Base-by-base conservation (phyloP, 2,888 invertebrate genomes). In the Heliconius ethilla region DNA sequence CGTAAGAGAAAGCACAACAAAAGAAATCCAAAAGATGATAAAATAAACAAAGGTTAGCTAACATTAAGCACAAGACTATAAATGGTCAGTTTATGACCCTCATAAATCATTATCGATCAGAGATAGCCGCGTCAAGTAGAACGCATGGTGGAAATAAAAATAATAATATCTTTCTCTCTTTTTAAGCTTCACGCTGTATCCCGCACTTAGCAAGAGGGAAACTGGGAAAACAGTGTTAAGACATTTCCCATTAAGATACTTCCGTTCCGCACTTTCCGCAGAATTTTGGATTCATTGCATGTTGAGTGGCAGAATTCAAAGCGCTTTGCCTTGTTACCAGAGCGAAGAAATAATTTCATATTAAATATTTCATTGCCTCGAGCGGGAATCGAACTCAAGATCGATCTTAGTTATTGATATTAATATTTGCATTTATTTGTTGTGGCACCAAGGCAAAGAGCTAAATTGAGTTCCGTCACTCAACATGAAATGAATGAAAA, bases 71-170 rank as follows among this genome's bases (percentile, higher is more conserved):
- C 84, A 85, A 80, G 84, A 81, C 84, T 86, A 89, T 92, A 91
- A 92, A 89, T 87, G 91, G 91, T 90, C 89, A 89, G 85, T 87
- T 92, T 90, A 92, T 86, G 89, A 88, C 83, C 66, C 82, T 59
- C 88, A 87, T 93, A 92, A 93, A 93, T 93, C 92, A 92, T 85
- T 83, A 89, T 92, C 88, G 90, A 89, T 87, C 84, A 84, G 83
- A 84, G 87, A 89, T 89, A 85, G 76, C 37, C n/a, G 25, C 76
- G 78, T 81, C 74, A 76, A 63, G 66, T 75, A 72, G 51, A 62
- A 65, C 51, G 72, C 65, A 15, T 45, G 25, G 63, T 63, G 59
- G 40, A 74, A 67, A 77, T 74, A 69, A 69, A 74, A 74, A 27
- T 74, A 25, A 40, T 65, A 65, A 27, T 74, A 25, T 27, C 45